phyloP scores from a whole-genome alignment of 2,888 invertebrate species.

The Bedellia somnulentella region DNA sequence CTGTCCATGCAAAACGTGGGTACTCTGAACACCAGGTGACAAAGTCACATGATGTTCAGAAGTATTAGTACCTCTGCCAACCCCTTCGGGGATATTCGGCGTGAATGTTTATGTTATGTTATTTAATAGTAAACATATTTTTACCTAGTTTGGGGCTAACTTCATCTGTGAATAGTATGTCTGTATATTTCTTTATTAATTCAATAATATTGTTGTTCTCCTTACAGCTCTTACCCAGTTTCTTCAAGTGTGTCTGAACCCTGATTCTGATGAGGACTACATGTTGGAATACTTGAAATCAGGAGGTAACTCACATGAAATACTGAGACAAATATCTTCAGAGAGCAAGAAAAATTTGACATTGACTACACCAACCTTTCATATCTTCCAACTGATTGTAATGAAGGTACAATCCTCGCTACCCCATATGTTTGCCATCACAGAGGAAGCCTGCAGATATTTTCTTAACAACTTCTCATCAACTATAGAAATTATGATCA shows the following conservation, averaged over 20 bases:
- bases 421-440: constrained; percentile 60
- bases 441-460: constrained; percentile 69
- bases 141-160: too few relatives aligned
- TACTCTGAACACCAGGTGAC: too few relatives aligned
- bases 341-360: constrained; percentile 64
- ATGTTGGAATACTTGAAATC: constrained; percentile 67
- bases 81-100: too few relatives aligned
- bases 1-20: too few relatives aligned
- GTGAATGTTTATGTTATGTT: too few relatives aligned
- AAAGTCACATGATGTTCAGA: too few relatives aligned
- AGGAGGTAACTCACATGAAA: constrained; percentile 72
- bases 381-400: constrained; percentile 67
- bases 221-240: constrained; percentile 66
- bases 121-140: too few relatives aligned
- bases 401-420: constrained; percentile 67
- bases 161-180: too few relatives aligned
- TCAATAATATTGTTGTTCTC: too few relatives aligned
- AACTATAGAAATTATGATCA: constrained; percentile 68
- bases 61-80: too few relatives aligned
- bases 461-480: constrained; percentile 69
- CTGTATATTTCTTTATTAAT: too few relatives aligned
- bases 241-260: constrained; percentile 55
- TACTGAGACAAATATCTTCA: constrained; percentile 65
- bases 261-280: constrained; percentile 47
- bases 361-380: constrained; percentile 62